These are phyloP conservation scores for Felis catus DNA, from an alignment of 2,113 vertebrate species.

Conservation along the genomic window F.catus_Fca126_mat1.0 CM031413.1:35535001-35535500, in stretches of 20 bases:
- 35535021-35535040: background rate
- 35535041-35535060: fast-evolving
- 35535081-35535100: background rate
- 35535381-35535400: background rate
- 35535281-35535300: background rate
- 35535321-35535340: background rate
- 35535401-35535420: background rate
- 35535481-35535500: too few relatives aligned
- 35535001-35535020: background rate
- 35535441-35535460: too few relatives aligned
- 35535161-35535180: background rate
- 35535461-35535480: too few relatives aligned
- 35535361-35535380: background rate
- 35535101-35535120: background rate
- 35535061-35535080: background rate
- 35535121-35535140: background rate
- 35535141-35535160: background rate
- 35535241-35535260: background rate
- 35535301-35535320: background rate
- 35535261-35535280: background rate
- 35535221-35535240: background rate
- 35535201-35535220: background rate
- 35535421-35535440: too few relatives aligned
- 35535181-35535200: background rate
- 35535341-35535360: background rate